A percentile compares a stretch with the other conserved stretches of the same genome.
phyloP scores from a whole-genome alignment of 1,140 invertebrate genomes.

The Drosophila mayri region DNA sequence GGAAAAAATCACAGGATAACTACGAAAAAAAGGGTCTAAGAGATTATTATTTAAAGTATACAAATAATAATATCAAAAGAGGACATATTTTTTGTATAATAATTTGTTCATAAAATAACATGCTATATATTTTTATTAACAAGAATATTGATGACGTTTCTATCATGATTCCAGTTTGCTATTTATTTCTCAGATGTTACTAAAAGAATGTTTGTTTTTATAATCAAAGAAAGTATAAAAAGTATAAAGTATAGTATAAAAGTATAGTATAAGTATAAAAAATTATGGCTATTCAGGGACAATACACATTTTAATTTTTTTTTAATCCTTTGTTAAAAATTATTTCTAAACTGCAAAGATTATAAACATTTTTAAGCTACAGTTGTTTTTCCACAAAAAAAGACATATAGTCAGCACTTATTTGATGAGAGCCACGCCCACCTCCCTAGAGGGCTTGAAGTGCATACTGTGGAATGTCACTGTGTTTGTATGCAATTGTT shows the following conservation, averaged over 20 bases:
- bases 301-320: no score
- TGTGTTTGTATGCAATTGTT: slow-evolving; percentile 10
- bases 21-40: not conserved
- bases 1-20: not conserved
- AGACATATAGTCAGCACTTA: not conserved
- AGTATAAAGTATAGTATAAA: no score
- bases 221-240: no score
- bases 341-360: not conserved
- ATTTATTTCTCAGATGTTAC: no score
- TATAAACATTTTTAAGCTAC: no score
- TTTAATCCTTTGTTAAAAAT: no score
- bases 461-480: not conserved
- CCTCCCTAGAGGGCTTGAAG: not conserved
- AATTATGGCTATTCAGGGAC: no score
- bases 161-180: no score
- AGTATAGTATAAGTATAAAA: no score
- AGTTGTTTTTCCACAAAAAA: not conserved
- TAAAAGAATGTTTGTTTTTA: no score
- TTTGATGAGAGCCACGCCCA: not conserved
- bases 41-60: not conserved
- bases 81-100: not conserved
- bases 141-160: no score
- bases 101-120: no score
- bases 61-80: not conserved
- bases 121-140: not conserved